Evolutionary conservation across 2,797 vertebrate species (phyloP), one percentile per base, ranked within the genome.

Genomic region (Taeniopygia guttata): DNA sequence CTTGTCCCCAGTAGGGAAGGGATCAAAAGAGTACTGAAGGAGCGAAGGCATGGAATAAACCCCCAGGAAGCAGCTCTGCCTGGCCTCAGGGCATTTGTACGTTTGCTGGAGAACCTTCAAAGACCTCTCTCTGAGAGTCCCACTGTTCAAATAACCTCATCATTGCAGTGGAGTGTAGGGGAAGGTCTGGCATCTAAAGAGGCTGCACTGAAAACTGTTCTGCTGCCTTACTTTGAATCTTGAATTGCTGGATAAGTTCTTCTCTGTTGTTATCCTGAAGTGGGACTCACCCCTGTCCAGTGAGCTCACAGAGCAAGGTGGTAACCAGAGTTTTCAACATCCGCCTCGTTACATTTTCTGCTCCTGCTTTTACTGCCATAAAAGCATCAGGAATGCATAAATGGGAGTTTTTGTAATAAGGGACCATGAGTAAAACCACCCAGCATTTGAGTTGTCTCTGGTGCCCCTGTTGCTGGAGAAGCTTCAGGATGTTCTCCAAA

Each of bases 121-220:
- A 89, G 78, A 30, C n/a, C 14, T 67, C 36, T 32, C 16, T 46
- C 56, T 80, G 36, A 6, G 80, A 74, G 46, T 69, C 14, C 20
- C 27, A 10, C 38, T 70, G 40, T 45, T 80, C 6, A 17, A 73
- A 18, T 48, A 80, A 42, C 45, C 4, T 11, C 23, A 8, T 63
- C 3, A 1, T 25, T 49, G 45, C 48, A 16, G 3, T 40, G 51
- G 48, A 58, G 36, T 0, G 0, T 49, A 34, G 67, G 14, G 30
- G 14, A 18, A 36, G 25, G 52, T 51, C 38, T 52, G 10, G 13
- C 8, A 2, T 38, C 59, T 42, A 32, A 73, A 74, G 84, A 84
- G n/a, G 18, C 48, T 70, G 36, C 52, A 13, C 32, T 84, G 51
- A 36, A 32, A 70, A 38, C 16, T 17, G 17, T 36, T 16, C 38